phyloP scores from a whole-genome alignment of 2,888 invertebrate genomes.

The Cacoxenus indagator region DNA sequence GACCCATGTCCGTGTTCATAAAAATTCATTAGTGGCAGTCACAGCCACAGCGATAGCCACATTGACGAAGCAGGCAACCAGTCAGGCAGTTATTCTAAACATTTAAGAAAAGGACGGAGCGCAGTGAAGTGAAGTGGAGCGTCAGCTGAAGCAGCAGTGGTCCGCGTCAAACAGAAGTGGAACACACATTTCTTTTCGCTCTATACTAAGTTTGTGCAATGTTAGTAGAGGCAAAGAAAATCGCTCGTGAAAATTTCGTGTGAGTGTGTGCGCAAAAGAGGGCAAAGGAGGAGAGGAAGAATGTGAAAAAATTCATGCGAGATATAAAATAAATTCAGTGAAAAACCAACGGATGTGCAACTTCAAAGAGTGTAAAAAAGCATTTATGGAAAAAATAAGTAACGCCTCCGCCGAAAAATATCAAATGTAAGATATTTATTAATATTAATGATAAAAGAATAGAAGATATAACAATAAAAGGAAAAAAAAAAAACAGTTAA shows the following conservation, averaged over 20 bases:
- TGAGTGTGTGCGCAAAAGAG: slow-evolving; percentile 21
- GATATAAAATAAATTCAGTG: neutral
- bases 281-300: neutral
- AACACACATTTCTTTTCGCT: slow-evolving; percentile 41
- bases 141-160: slow-evolving; percentile 2
- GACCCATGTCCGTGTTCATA: too few species aligned
- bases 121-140: neutral
- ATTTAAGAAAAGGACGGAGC: neutral
- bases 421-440: slow-evolving; percentile 13
- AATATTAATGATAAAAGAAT: neutral
- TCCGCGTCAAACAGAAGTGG: slow-evolving; percentile 17
- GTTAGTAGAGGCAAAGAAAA: slow-evolving; percentile 29
- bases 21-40: too few species aligned
- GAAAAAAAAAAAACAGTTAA: neutral
- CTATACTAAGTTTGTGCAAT: slow-evolving; percentile 57
- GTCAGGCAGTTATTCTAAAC: too few species aligned
- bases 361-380: slow-evolving; percentile 25
- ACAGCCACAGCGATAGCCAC: too few species aligned
- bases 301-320: slow-evolving; percentile 28
- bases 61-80: too few species aligned
- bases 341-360: slow-evolving; percentile 6
- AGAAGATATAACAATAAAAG: neutral
- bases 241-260: slow-evolving; percentile 35
- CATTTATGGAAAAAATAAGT: slow-evolving; percentile 11
- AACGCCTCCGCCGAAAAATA: slow-evolving; percentile 7